A percentile compares a stretch with the other conserved stretches of the same genome.
Conservation (phyloP, 2,888 invertebrate genomes). For the Phrixothrix hirtus region DNA sequence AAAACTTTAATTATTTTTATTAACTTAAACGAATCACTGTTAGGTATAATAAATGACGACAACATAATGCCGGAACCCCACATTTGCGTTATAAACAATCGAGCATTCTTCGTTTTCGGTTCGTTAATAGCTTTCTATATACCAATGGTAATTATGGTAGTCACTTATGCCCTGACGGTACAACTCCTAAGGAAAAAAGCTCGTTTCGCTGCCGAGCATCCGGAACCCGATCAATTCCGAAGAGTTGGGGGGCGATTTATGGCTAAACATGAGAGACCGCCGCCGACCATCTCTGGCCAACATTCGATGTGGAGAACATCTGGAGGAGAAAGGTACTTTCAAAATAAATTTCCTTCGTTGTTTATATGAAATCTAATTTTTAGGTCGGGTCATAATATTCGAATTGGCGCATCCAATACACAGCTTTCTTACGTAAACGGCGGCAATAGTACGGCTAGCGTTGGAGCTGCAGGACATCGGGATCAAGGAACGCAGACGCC, state of each 20-base stretch:
- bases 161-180: slow-evolving; percentile 88
- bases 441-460: slow-evolving; percentile 32
- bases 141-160: slow-evolving; percentile 93
- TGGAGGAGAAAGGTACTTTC: slow-evolving; percentile 52
- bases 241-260: slow-evolving; percentile 56
- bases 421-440: slow-evolving; percentile 64
- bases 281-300: slow-evolving; percentile 43
- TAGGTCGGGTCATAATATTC: slow-evolving; percentile 55
- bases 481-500: slow-evolving; percentile 76
- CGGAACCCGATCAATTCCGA: slow-evolving; percentile 64
- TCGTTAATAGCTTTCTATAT: slow-evolving; percentile 93
- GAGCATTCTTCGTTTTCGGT: slow-evolving; percentile 87
- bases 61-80: slow-evolving; percentile 82
- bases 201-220: slow-evolving; percentile 69
- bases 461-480: slow-evolving; percentile 52
- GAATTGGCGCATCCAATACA: slow-evolving; percentile 62
- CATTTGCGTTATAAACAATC: slow-evolving; percentile 80
- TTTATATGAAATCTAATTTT: no score
- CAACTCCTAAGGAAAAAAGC: slow-evolving; percentile 82
- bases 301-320: slow-evolving; percentile 53
- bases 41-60: slow-evolving; percentile 74
- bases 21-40: slow-evolving; percentile 32
- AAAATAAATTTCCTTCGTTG: no score
- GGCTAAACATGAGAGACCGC: slow-evolving; percentile 45
- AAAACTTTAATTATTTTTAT: no score